Evolutionary conservation across 2,113 vertebrate genomes (phyloP).

Genomic region (Burhinus bistriatus): DNA sequence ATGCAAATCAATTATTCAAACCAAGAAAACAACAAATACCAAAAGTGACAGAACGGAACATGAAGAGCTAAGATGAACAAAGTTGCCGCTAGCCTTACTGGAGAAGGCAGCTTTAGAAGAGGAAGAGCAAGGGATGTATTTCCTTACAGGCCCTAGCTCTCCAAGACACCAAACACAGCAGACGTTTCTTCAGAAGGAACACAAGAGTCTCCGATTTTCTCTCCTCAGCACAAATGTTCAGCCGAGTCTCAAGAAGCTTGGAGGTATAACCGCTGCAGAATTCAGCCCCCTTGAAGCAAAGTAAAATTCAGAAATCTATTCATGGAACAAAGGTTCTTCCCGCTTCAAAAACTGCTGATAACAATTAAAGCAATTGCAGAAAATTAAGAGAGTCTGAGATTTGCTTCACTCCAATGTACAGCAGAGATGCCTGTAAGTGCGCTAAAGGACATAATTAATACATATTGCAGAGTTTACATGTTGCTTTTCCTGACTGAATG

Average conservation of each 20-base stretch:
- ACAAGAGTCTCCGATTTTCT: rapidly evolving
- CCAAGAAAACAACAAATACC: neutral
- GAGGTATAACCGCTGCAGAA: neutral
- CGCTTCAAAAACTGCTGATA: neutral
- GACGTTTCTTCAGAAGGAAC: neutral
- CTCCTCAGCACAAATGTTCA: neutral
- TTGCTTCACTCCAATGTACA: neutral
- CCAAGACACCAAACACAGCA: neutral
- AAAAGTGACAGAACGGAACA: neutral
- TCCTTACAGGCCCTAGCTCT: neutral
- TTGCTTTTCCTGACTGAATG: no score
- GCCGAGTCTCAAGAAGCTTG: neutral
- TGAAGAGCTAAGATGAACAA: neutral
- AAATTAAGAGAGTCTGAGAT: neutral
- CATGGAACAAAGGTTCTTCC: neutral
- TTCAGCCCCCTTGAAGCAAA: neutral
- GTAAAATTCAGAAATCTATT: neutral
- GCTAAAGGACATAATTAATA: neutral
- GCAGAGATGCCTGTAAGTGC: neutral
- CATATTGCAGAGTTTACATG: neutral
- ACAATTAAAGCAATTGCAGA: neutral
- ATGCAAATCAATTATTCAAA: neutral
- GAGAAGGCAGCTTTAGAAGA: neutral
- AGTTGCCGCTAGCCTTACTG: neutral
- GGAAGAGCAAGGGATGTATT: neutral